A percentile compares a stretch with the other conserved stretches of the same genome.
Evolutionary conservation across 2,113 vertebrate genomes (phyloP).

Genomic region (Albula goreensis): DNA sequence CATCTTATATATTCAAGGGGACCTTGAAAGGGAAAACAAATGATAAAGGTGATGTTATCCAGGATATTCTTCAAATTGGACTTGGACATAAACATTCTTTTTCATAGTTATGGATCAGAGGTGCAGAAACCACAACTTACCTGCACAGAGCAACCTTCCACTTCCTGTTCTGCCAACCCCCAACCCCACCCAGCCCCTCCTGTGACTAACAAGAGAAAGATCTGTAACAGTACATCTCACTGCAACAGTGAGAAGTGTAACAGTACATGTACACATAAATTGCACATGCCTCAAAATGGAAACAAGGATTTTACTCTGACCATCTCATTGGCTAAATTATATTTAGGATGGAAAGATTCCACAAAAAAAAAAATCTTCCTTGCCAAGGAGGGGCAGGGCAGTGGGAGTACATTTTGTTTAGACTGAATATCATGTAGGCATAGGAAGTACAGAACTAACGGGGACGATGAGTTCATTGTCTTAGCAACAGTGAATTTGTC

Average conservation of each 20-base stretch:
- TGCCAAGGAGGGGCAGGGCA: not conserved
- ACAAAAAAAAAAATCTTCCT: slow-evolving; percentile 2
- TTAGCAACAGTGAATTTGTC: not conserved
- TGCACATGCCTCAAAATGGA: not conserved
- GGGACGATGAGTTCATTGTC: not conserved
- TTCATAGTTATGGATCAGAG: not conserved
- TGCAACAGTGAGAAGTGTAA: not conserved
- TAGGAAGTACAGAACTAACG: not conserved
- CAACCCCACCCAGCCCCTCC: not conserved
- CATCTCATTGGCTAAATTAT: no score
- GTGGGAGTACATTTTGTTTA: not conserved
- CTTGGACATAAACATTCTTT: not conserved
- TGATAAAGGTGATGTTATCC: not conserved
- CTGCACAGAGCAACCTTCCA: slow-evolving; percentile 8
- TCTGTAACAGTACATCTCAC: no score
- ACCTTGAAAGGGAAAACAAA: no score
- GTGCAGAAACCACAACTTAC: slow-evolving; percentile 8
- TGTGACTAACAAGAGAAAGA: not conserved
- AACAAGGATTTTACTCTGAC: not conserved
- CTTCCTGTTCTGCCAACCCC: not conserved
- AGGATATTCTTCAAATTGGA: not conserved
- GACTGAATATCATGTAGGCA: not conserved
- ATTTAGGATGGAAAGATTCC: not conserved
- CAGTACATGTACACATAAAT: not conserved
- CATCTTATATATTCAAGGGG: no score